Evolutionary conservation across 2,797 vertebrate species (phyloP), one percentile per base, ranked within the genome.

Genomic region (Gadopsis marmoratus): DNA sequence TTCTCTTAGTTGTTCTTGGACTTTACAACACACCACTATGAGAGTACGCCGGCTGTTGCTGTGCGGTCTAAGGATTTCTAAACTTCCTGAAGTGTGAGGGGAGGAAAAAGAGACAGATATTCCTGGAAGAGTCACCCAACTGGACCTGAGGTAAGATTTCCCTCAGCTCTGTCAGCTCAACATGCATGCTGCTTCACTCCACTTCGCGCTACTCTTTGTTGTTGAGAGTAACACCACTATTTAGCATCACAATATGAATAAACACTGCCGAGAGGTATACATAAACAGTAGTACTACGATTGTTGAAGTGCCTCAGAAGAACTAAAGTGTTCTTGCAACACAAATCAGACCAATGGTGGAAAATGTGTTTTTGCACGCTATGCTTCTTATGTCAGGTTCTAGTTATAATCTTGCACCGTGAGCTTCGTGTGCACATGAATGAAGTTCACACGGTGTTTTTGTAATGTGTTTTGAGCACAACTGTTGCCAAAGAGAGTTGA

Each of bases 111-210:
- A 62, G 51, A 48, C 33, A 69, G 72, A 84, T 53, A 73, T 88
- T 90, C 73, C 79, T 85, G 88, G 85, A 88, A 74, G 67, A 85
- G 80, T 86, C 60, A 12, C 82, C 83, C 14, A 69, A 60, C 81
- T 68, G 89, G 87, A 93, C 84, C 83, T 89, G 72, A 88, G 92
- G 94, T 95, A 54, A 58, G 92, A 88, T 81, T 77, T 31, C 37
- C 47, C n/a, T n/a, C n/a, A n/a, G n/a, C n/a, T n/a, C 9, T n/a
- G 54, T 58, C 1, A n/a, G 8, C 4, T 56, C 54, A 6, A 6
- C 5, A 1, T 21, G 17, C 63, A 58, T 4, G 17, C 43, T 26
- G 70, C 63, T 79, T 26, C 58, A 65, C 54, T 81, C 16, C 39
- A 60, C 62, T 37, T 51, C 78, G 79, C 55, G 0, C 67, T 50